Evolutionary conservation across 2,113 vertebrate species (phyloP).

Genomic region (Neotragus pygmaeus): DNA sequence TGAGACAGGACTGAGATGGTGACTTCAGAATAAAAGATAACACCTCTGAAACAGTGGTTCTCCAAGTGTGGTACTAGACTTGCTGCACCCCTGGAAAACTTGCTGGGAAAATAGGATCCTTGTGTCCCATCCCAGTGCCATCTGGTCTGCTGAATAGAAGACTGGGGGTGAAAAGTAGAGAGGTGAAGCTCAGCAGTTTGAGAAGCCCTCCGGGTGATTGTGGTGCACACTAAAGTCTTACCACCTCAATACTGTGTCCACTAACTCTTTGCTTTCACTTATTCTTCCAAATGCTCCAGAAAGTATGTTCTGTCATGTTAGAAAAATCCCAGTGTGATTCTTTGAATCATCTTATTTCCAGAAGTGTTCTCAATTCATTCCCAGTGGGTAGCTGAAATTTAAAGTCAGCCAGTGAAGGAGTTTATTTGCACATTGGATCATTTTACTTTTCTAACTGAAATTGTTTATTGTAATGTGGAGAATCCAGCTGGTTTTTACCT

Average conservation of each 20-base stretch:
- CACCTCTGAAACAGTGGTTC: background rate
- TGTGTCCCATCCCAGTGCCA: background rate
- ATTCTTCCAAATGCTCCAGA: background rate
- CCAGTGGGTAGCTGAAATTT: background rate
- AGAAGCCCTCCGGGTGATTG: background rate
- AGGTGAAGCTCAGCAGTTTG: background rate
- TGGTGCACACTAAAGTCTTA: background rate
- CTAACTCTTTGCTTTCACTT: background rate
- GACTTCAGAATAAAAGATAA: background rate
- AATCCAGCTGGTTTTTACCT: background rate
- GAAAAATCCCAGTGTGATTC: background rate
- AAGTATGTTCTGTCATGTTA: background rate
- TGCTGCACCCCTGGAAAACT: background rate
- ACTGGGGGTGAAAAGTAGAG: background rate
- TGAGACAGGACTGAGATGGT: background rate
- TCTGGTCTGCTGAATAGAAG: background rate
- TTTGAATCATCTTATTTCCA: background rate
- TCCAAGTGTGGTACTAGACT: background rate
- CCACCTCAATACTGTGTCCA: background rate
- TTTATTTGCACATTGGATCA: background rate
- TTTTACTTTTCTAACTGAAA: slow-evolving; percentile 11
- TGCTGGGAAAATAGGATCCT: background rate
- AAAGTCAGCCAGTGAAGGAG: background rate
- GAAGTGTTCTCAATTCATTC: background rate
- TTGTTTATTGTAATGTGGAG: background rate